Conservation (phyloP, 2,113 vertebrate species). For the Silurus glanis region DNA sequence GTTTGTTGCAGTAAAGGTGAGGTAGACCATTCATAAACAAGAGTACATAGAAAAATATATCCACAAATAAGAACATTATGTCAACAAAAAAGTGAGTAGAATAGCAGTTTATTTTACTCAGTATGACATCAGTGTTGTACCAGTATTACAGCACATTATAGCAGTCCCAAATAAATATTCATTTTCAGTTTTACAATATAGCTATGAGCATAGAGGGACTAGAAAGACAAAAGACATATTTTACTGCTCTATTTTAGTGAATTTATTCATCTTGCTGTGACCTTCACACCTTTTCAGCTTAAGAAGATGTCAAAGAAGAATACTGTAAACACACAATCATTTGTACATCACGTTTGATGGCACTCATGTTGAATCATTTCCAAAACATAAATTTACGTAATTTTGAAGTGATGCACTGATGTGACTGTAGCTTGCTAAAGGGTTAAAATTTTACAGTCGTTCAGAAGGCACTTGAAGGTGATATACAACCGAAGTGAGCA, state of each 20-base stretch:
- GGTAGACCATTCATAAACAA: conserved; percentile 3
- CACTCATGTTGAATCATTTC: neutral
- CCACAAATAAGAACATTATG: neutral
- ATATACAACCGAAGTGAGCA: neutral
- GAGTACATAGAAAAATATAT: neutral
- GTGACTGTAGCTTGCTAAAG: neutral
- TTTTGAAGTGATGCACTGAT: neutral
- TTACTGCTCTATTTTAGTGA: neutral
- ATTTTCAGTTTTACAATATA: neutral
- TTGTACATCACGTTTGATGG: neutral
- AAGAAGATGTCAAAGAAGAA: neutral
- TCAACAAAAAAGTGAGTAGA: neutral
- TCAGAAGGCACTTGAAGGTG: neutral
- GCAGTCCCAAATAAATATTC: neutral
- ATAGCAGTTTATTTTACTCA: neutral
- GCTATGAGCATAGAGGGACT: neutral
- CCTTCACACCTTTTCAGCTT: neutral
- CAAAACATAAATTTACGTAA: too few relatives aligned
- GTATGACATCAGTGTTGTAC: neutral
- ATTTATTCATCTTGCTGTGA: neutral
- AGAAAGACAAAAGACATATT: neutral
- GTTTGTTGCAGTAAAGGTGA: conserved; percentile 5
- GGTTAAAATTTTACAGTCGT: neutral
- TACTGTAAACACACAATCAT: neutral
- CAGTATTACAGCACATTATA: neutral